A percentile compares a stretch with the other conserved stretches of the same genome.
These are phyloP conservation scores for Jacana jacana DNA, from an alignment of 2,113 vertebrate species.

Conservation along the genomic window DNA sequence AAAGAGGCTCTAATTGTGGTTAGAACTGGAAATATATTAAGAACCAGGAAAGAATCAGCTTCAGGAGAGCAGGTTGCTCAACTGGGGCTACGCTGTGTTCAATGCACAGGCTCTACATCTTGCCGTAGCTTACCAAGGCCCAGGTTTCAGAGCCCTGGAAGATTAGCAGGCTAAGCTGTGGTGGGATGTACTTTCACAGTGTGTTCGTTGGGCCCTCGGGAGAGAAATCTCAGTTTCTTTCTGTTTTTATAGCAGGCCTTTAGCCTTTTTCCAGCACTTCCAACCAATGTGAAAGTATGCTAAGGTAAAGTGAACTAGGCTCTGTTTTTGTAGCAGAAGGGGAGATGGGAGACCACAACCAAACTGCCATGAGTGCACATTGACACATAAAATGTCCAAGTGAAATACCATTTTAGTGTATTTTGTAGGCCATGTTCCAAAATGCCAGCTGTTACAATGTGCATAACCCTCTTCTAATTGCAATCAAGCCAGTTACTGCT, in stretches of 20 bases:
- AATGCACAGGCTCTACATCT: background rate
- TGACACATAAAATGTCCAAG: fast-evolving
- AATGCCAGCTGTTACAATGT: background rate
- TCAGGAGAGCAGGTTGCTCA: background rate
- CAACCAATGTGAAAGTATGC: background rate
- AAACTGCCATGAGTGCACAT: background rate
- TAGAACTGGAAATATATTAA: background rate
- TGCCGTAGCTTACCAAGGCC: background rate
- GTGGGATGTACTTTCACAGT: background rate
- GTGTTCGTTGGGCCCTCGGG: fast-evolving
- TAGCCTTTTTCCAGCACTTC: background rate
- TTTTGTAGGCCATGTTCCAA: background rate
- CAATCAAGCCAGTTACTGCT: background rate
- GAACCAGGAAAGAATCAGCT: background rate
- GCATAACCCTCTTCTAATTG: background rate
- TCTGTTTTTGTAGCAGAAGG: background rate
- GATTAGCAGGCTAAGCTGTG: background rate
- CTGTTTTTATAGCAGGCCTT: background rate
- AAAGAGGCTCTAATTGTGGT: background rate
- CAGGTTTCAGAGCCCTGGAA: background rate
- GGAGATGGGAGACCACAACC: background rate
- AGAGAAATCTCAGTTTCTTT: background rate
- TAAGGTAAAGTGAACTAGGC: background rate
- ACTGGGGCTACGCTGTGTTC: background rate
- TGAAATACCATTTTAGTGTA: background rate